Evolutionary conservation across 2,888 invertebrate species (phyloP).

Genomic region (Orthosia cruda): DNA sequence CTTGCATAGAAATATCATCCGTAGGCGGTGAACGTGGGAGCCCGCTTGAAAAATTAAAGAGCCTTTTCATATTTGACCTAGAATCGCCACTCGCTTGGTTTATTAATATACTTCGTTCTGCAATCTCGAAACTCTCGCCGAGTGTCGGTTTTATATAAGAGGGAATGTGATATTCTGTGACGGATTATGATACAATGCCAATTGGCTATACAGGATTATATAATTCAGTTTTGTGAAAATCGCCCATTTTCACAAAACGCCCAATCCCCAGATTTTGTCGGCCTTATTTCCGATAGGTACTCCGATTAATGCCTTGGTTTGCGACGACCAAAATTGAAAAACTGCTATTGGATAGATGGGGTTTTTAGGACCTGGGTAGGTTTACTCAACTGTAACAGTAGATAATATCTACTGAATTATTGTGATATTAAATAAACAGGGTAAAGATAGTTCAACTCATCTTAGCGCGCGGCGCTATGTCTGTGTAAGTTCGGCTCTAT

Average conservation of each 20-base stretch:
- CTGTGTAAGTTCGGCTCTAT: no score
- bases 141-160: conserved; percentile 14
- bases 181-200: not conserved
- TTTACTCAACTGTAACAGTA: no score
- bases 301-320: not conserved
- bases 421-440: not conserved
- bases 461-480: no score
- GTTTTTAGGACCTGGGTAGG: no score
- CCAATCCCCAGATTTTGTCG: not conserved
- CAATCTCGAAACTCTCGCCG: conserved; percentile 11
- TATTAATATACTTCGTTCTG: conserved; percentile 31
- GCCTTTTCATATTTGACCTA: conserved; percentile 45
- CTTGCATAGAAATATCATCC: conserved; percentile 21
- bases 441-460: no score
- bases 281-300: not conserved
- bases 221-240: not conserved
- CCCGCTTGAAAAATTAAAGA: conserved; percentile 40
- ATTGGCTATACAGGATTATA: not conserved
- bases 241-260: no score
- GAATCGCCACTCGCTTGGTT: conserved; percentile 19
- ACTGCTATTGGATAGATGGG: no score
- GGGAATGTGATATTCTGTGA: not conserved
- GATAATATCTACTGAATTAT: not conserved
- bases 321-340: not conserved
- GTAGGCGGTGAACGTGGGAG: conserved; percentile 21